Evolutionary conservation across 2,113 vertebrate genomes (phyloP), one percentile per base, ranked within the genome.

Genomic region (Dipodomys spectabilis): DNA sequence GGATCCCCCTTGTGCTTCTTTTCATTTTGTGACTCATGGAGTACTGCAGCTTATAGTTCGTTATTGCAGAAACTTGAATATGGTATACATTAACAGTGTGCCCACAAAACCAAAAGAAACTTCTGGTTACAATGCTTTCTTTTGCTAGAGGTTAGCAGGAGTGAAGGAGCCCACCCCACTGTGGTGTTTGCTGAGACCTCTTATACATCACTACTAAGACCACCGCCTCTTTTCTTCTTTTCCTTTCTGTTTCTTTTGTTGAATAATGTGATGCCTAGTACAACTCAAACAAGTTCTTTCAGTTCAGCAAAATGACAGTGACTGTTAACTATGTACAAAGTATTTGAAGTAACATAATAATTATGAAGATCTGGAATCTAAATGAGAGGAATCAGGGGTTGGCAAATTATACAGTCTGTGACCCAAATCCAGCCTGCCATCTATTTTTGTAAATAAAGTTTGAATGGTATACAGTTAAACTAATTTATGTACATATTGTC

Each of bases 31-130:
- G 25, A 57, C 64, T 65, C 9, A 16, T 65, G n/a, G 25, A 35
- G 64, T 87, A 39, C 57, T 80, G 67, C 28, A 86, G 44, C 16
- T 90, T 89, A 77, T 28, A 74, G 28, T 60, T 92, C 74, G 79
- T 87, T 90, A 74, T 20, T 89, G 69, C 4, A 64, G 84, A 91
- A 91, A 84, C 4, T 82, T 85, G n/a, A 93, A 73, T 93, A 35
- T 62, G 3, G 60, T 90, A 7, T 88, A 65, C 5, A 32, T 78
- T 87, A 78, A 65, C 0, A 0, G 23, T 65, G 12, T 81, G 16
- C 32, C 53, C 60, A 82, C 2, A 53, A 93, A 93, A 19, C 20
- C 27, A 27, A 84, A 87, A 87, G 57, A 71, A 81, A n/a, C 6
- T 65, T 44, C 28, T 30, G 57, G 2, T 78, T 35, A 45, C 19